A percentile compares a stretch with the other conserved stretches of the same genome.
Conservation (phyloP, 2,888 invertebrate species). For the Hedychridium roseum region DNA sequence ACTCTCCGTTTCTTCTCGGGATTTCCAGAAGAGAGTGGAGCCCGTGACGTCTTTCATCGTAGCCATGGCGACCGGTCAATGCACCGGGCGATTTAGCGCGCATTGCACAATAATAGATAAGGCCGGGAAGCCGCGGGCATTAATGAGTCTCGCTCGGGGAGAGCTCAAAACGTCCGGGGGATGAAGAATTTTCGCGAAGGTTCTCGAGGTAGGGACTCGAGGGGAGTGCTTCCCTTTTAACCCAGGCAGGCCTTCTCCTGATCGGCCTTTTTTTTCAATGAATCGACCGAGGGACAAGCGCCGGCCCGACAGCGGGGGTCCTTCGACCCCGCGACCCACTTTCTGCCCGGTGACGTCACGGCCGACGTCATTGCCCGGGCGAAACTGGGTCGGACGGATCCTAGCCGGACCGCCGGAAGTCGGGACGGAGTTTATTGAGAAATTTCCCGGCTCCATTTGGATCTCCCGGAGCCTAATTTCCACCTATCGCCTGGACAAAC, state of each 20-base stretch:
- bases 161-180: too few relatives aligned
- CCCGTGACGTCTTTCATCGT: constrained; percentile 14
- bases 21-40: constrained; percentile 7
- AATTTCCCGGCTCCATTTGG: constrained; percentile 48
- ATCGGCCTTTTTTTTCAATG: constrained; percentile 33
- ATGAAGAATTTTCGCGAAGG: too few relatives aligned
- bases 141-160: too few relatives aligned
- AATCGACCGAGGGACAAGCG: constrained; percentile 22
- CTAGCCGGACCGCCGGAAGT: constrained; percentile 71
- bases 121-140: too few relatives aligned
- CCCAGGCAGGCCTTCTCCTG: too few relatives aligned
- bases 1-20: constrained; percentile 3
- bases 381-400: constrained; percentile 75
- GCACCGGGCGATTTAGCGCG: constrained; percentile 14
- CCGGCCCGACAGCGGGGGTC: constrained; percentile 35
- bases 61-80: constrained; percentile 20
- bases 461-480: constrained; percentile 12
- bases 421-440: constrained; percentile 64
- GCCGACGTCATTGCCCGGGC: constrained; percentile 65
- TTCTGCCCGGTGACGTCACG: constrained; percentile 59
- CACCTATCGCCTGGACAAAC: constrained; percentile 7
- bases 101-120: constrained; percentile 11
- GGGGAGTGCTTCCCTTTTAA: too few relatives aligned
- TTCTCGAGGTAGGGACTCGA: too few relatives aligned
- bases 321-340: constrained; percentile 59